phyloP scores from a whole-genome alignment of 2,113 vertebrate genomes.

The Cryptotis parvus region DNA sequence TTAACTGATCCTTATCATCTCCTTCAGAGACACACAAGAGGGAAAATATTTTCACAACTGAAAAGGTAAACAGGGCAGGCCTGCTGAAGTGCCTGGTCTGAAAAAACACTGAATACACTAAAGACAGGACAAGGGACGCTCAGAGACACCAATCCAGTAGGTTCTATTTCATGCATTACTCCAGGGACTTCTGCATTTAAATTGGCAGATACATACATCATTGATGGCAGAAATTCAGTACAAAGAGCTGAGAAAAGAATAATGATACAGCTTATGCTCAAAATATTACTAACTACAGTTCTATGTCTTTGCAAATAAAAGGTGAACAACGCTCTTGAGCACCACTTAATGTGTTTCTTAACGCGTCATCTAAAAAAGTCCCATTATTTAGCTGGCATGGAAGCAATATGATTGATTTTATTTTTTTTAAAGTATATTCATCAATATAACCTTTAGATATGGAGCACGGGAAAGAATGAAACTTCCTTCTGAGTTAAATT shows the following conservation, averaged over 20 bases:
- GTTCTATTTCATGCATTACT: not conserved
- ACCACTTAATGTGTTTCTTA: not conserved
- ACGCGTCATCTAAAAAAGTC: not conserved
- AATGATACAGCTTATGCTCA: not conserved
- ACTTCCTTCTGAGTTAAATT: conserved; percentile 5
- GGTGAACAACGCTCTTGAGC: not conserved
- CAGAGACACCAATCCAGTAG: no score
- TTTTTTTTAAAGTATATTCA: not conserved
- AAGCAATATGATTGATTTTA: not conserved
- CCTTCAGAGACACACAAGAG: no score
- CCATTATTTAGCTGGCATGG: no score
- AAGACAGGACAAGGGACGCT: no score
- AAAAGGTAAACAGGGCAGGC: no score
- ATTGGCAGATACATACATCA: not conserved
- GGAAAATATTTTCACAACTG: no score
- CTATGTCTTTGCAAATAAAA: not conserved
- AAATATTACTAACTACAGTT: not conserved
- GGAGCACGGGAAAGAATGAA: not conserved
- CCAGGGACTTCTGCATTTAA: not conserved
- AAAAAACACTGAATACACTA: no score
- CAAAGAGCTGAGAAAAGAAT: not conserved
- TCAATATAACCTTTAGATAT: not conserved
- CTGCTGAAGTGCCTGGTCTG: no score
- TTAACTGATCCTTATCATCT: not conserved
- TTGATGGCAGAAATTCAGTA: not conserved